Percentiles rank a stretch among this genome's conserved stretches.
phyloP scores from a whole-genome alignment of 2,113 vertebrate species.

The Trematomus loennbergii region DNA sequence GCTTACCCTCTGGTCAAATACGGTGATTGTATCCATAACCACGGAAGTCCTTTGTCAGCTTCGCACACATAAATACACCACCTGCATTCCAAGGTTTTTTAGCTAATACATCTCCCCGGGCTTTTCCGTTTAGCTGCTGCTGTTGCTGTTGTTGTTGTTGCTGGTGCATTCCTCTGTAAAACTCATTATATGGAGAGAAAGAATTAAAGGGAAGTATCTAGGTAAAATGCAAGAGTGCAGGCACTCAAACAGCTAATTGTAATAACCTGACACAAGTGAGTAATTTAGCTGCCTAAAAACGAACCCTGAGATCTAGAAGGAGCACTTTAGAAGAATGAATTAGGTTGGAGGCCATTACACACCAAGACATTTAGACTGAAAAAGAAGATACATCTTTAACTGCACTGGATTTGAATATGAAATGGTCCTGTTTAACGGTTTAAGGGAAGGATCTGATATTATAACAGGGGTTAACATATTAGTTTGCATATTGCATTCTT shows the following conservation, averaged over 20 bases:
- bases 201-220: slow-evolving; percentile 69
- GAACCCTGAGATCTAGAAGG: slow-evolving; percentile 68
- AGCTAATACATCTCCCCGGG: slow-evolving; percentile 68
- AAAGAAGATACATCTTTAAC: slow-evolving; percentile 69
- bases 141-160: slow-evolving; percentile 50
- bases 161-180: slow-evolving; percentile 63
- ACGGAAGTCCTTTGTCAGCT: slow-evolving; percentile 69
- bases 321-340: slow-evolving; percentile 76
- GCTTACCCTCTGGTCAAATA: slow-evolving; percentile 66
- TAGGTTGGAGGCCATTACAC: slow-evolving; percentile 70
- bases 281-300: slow-evolving; percentile 76
- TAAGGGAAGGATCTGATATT: slow-evolving; percentile 40
- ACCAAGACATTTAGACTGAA: slow-evolving; percentile 59
- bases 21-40: slow-evolving; percentile 62
- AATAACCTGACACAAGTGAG: slow-evolving; percentile 83
- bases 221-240: slow-evolving; percentile 67
- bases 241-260: slow-evolving; percentile 80
- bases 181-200: slow-evolving; percentile 74
- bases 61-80: slow-evolving; percentile 66
- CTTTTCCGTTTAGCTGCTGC: slow-evolving; percentile 66
- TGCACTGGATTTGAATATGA: slow-evolving; percentile 66
- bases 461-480: slow-evolving; percentile 56
- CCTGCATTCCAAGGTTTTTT: slow-evolving; percentile 64
- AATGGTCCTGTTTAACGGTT: slow-evolving; percentile 34
- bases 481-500: slow-evolving; percentile 44